Evolutionary conservation across 2,888 invertebrate species (phyloP), one percentile per base, ranked within the genome.

Genomic region (Ophraella communa): DNA sequence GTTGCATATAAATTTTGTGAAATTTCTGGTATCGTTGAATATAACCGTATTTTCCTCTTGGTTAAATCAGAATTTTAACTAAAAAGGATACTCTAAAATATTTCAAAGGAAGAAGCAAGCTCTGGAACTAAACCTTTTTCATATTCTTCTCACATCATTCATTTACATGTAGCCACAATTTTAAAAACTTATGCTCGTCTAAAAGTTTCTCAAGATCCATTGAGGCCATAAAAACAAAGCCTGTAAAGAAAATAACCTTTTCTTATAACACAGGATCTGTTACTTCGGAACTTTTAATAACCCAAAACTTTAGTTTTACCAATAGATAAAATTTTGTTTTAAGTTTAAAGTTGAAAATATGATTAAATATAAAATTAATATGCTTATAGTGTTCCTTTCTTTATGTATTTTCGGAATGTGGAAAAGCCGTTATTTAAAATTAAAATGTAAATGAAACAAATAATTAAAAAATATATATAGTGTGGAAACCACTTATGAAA

Each of bases 241-340:
- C 49, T 57, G 21, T 35, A 33, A 57, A 49, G 57, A 49, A 57
- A 57, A 57, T 57, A 57, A 23, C 47, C 57, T 51, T 57, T 56
- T 30, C 20, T 56, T 47, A 47, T 33, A 57, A 49, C 49, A 23
- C 3, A 14, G 49, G 14, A 24, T 49, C 49, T 35, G 33, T 42
- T 33, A 23, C 30, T 62, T 20, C 17, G 56, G 20, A 64, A 60
- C 59, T 60, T 64, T 64, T 59, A 64, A 60, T 64, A 64, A 57
- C 60, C 64, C 42, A 53, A 49, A 59, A 60, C 55, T 64, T 60
- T 14, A 60, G 64, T 64, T 60, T n/a, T 56, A 44, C 54, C 54
- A 45, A 64, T 64, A 64, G 44, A 56, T 42, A n/a, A n/a, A 44
- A 57, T 62, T 52, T 42, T 42, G 30, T 21, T 49, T n/a, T 21